Evolutionary conservation across 2,888 invertebrate genomes (phyloP).

Genomic region (Oxycera nigricornis): DNA sequence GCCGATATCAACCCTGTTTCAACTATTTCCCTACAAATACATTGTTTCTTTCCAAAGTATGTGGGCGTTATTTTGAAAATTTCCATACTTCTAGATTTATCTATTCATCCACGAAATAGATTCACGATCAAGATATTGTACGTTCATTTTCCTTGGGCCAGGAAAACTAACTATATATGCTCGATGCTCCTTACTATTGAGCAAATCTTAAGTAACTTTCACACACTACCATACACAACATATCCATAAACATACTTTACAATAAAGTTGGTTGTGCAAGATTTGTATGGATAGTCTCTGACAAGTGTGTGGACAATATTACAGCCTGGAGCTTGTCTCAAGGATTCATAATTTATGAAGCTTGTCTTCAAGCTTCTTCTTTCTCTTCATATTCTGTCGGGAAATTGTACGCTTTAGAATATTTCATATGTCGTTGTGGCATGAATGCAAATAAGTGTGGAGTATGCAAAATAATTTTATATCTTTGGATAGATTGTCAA

Average conservation of each 20-base stretch:
- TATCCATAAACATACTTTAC: background rate
- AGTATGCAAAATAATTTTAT: background rate
- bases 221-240: background rate
- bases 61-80: background rate
- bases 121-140: background rate
- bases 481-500: background rate
- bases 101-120: slow-evolving; percentile 16
- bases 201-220: background rate
- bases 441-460: background rate
- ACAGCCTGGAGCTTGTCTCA: slow-evolving; percentile 5
- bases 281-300: background rate
- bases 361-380: background rate
- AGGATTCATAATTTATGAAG: slow-evolving; percentile 14
- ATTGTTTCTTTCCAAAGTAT: background rate
- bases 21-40: background rate
- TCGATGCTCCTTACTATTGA: background rate
- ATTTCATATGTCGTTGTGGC: background rate
- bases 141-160: background rate
- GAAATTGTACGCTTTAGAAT: background rate
- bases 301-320: background rate
- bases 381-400: background rate
- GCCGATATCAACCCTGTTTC: background rate
- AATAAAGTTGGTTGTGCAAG: background rate
- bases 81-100: background rate
- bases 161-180: background rate